Conservation (phyloP, 2,113 vertebrate species). For the Oryzias curvinotus region DNA sequence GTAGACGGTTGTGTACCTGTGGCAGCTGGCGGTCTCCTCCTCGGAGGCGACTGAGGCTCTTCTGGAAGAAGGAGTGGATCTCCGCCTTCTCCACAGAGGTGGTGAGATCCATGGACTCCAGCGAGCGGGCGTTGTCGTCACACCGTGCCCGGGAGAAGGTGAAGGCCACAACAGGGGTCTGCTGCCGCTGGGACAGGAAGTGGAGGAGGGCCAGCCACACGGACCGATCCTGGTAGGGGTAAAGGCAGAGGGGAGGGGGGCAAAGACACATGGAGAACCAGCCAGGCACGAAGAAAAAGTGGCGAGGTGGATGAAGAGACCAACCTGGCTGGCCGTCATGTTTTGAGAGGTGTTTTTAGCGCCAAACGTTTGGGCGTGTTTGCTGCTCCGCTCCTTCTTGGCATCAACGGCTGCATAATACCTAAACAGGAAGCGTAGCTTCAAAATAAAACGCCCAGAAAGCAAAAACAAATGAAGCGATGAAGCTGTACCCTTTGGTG, state of each 20-base stretch:
- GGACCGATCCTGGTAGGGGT: conserved; percentile 76
- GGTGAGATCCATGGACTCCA: conserved; percentile 86
- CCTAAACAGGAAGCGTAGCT: conserved; percentile 59
- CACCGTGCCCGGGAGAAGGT: conserved; percentile 90
- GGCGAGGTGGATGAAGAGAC: neutral
- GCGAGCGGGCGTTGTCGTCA: conserved; percentile 85
- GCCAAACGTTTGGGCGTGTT: conserved; percentile 89
- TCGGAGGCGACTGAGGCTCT: conserved; percentile 86
- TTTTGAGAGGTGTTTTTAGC: conserved; percentile 80
- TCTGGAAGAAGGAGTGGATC: conserved; percentile 89
- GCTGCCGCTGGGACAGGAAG: conserved; percentile 83
- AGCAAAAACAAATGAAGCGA: neutral
- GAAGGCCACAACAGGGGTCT: conserved; percentile 89
- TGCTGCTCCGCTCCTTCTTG: conserved; percentile 89
- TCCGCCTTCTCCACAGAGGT: conserved; percentile 84
- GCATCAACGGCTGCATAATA: conserved; percentile 87
- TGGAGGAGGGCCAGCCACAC: conserved; percentile 88
- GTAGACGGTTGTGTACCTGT: conserved; percentile 73
- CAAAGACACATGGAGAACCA: neutral
- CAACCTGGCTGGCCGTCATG: conserved; percentile 79
- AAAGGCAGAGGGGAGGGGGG: neutral
- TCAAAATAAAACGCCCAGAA: neutral
- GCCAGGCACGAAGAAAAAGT: neutral
- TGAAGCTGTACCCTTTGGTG: conserved; percentile 81
- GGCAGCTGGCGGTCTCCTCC: conserved; percentile 89